Conservation (phyloP, 1,140 invertebrate species). For the Philotrypesis tridentata region DNA sequence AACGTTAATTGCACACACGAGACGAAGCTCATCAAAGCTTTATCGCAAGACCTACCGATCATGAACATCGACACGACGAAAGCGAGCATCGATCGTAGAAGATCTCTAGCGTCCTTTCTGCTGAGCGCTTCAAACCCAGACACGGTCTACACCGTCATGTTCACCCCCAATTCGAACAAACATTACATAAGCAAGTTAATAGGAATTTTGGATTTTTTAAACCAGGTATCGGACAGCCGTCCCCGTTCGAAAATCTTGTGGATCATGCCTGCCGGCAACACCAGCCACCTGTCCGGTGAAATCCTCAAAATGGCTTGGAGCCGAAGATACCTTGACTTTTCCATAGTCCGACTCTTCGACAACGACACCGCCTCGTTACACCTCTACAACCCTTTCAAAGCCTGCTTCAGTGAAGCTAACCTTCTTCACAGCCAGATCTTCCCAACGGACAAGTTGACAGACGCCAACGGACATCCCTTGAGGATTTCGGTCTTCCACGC, state of each 20-base stretch:
- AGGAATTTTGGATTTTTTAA: background rate
- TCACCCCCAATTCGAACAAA: too few species aligned
- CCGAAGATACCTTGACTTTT: background rate
- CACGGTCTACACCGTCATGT: too few species aligned
- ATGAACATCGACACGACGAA: too few species aligned
- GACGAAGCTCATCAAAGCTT: background rate
- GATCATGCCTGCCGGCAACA: background rate
- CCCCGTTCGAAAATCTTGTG: background rate
- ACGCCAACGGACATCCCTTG: background rate
- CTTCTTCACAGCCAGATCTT: background rate
- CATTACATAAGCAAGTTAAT: background rate
- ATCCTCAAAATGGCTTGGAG: background rate
- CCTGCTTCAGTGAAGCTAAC: background rate
- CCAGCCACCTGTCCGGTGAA: background rate
- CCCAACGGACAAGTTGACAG: background rate
- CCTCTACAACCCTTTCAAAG: background rate
- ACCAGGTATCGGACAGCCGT: background rate
- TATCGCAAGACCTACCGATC: background rate
- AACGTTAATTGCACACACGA: too few species aligned
- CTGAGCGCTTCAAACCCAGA: too few species aligned
- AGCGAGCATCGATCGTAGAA: too few species aligned
- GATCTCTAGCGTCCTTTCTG: too few species aligned
- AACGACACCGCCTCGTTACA: background rate
- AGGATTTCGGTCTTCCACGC: background rate
- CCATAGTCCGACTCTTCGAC: background rate